Base-by-base conservation (phyloP, 64 coral and sea anemone species). In the Actinia tenebrosa region DNA sequence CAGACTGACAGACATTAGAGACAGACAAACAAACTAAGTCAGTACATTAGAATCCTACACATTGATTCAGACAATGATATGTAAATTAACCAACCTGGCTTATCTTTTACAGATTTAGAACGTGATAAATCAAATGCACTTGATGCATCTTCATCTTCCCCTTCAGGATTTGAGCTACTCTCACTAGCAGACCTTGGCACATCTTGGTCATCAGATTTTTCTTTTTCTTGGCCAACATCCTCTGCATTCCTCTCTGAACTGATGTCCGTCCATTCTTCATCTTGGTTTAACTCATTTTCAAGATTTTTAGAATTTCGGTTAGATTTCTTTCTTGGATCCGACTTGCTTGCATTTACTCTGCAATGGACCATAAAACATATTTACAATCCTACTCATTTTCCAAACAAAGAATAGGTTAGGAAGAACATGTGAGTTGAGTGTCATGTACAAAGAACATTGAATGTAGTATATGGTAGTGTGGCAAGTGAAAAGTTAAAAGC, bases 251-350 rank as follows among this genome's bases (percentile, higher is more conserved):
- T 75, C 27, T 75, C 69, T 27, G 3, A 22, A 7, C 78, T 60
- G n/a, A 91, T n/a, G 71, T 91, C 60, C 1, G 87, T 85, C 90
- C 90, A 91, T 2, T 91, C 90, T n/a, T 87, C 90, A 8, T 47
- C 78, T 16, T 27, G 3, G 69, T 30, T 27, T 6, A n/a, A n/a
- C 56, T 60, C 83, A 22, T 45, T 60, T 17, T 60, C 83, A 19
- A 64, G 13, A 42, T 61, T 18, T 64, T 64, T 26, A 17, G 83
- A 85, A 37, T 27, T 30, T 59, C 83, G 53, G 26, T 85, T 85
- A 15, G 16, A 42, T 85, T 45, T 64, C 83, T 62, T 79, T 87
- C 53, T 82, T 3, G 85, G 90, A 26, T 87, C 69, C 0, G 86
- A 37, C 60, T 80, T 80, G 80, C 47, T 87, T 87, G 90, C 90